phyloP scores from a whole-genome alignment of 2,797 vertebrate genomes.

The Malacoraja senta region DNA sequence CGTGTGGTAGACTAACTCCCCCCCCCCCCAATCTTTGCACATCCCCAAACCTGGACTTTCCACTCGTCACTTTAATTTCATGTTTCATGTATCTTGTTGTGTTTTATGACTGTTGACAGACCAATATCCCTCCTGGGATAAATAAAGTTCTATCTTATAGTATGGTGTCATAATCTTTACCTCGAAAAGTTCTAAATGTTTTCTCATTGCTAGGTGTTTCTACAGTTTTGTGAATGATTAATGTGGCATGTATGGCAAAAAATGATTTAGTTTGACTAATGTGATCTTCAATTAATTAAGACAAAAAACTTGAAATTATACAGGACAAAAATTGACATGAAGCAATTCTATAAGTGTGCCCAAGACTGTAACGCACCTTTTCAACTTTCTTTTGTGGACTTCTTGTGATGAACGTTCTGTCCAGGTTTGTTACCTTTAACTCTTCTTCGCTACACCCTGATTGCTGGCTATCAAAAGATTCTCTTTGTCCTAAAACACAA shows the following conservation, averaged over 20 bases:
- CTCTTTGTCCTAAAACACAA: slow-evolving; percentile 6
- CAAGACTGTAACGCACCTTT: not conserved
- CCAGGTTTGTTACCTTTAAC: not conserved
- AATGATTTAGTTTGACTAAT: not conserved
- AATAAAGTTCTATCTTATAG: too few relatives aligned
- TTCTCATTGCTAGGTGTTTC: too few relatives aligned
- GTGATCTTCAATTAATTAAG: not conserved
- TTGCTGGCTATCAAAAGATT: not conserved
- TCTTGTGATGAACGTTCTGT: slow-evolving; percentile 19
- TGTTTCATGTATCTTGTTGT: too few relatives aligned
- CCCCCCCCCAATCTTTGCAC: too few relatives aligned
- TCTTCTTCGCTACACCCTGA: slow-evolving; percentile 19
- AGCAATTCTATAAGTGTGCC: not conserved
- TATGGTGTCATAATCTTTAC: not conserved
- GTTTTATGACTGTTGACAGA: too few relatives aligned
- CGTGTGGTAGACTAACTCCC: too few relatives aligned
- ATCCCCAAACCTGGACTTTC: too few relatives aligned
- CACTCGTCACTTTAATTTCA: too few relatives aligned
- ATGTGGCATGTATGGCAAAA: not conserved
- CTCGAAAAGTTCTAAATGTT: too few relatives aligned
- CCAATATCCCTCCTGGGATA: too few relatives aligned
- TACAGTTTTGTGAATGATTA: not conserved
- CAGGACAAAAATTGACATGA: not conserved
- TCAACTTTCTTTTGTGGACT: not conserved
- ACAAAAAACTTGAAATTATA: not conserved